phyloP scores from a whole-genome alignment of 1,140 invertebrate species.

The Mylabris phalerata region DNA sequence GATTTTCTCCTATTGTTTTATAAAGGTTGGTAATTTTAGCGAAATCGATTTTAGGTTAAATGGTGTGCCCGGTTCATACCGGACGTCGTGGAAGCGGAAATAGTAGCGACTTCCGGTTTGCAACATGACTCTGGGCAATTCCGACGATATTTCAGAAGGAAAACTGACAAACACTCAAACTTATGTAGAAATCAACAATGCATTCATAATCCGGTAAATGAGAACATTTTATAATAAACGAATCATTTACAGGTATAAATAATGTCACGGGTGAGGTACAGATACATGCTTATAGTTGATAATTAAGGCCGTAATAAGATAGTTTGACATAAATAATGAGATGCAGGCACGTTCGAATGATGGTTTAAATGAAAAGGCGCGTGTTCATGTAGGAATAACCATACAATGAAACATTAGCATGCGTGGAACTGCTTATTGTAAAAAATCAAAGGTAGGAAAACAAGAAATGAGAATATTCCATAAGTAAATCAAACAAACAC shows the following conservation, averaged over 20 bases:
- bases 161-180: no score
- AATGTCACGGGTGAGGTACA: no score
- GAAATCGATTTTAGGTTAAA: slow-evolving; percentile 24
- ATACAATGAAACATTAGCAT: slow-evolving; percentile 22
- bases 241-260: no score
- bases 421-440: background rate
- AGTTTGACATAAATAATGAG: slow-evolving; percentile 17
- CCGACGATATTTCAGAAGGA: slow-evolving; percentile 4
- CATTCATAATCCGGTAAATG: no score
- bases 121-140: slow-evolving; percentile 15
- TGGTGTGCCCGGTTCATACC: slow-evolving; percentile 12
- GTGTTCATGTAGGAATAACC: slow-evolving; percentile 14
- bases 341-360: slow-evolving; percentile 12
- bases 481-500: no score
- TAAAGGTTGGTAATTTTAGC: slow-evolving; percentile 20
- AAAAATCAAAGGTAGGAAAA: no score
- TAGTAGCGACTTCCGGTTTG: slow-evolving; percentile 23
- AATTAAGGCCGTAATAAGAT: slow-evolving; percentile 22
- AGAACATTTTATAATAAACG: no score
- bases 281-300: background rate
- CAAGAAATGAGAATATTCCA: no score
- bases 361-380: slow-evolving; percentile 18
- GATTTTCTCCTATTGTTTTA: slow-evolving; percentile 22
- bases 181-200: no score
- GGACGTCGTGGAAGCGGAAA: slow-evolving; percentile 22